Base-by-base conservation (phyloP, 2,888 invertebrate species). In the Nebria salina region DNA sequence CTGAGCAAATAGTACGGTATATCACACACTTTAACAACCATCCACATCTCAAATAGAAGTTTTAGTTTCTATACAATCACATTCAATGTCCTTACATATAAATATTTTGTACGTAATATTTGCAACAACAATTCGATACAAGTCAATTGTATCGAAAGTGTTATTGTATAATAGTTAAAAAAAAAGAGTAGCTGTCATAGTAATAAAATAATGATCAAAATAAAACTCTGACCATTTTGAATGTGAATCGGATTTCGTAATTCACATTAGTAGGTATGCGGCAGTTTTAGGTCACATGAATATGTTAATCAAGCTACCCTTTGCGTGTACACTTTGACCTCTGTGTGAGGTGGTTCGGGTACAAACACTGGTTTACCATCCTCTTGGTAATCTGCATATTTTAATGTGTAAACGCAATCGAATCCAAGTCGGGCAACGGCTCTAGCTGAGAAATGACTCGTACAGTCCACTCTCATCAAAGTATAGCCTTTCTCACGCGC, bases 391-490 rank as follows among this genome's bases (percentile, higher is more conserved):
- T 95, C 94, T 0, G 88, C 88, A 86, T 94, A 96, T 4, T 91
- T 90, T 15, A 93, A 88, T 65, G 90, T 89, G 87, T 93, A 94
- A 76, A 93, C 91, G 86, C 92, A 92, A 65, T 93, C 91, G 88
- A 95, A 95, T 68, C 95, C 95, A 34, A 93, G 88, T 84, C 92
- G 92, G 83, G 93, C 92, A 76, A 95, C 93, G 0, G 95, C 93
- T 86, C 92, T 92, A 0, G 95, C 95, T 1, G 95, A 95, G 87
- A 92, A 96, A 82, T 92, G 91, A 85, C 95, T 96, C 5, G 94
- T 93, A 82, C 95, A 95, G 84, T 95, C 93, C 68, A 93, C 92
- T 41, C 95, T 91, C 82, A 95, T 90, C 7, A 95, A 88, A 79
- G 90, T 89, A 82, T 92, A 91, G 34, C 90, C 90, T 76, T 89